Evolutionary conservation across 2,113 vertebrate species (phyloP).

Genomic region (Phalacrocorax brasilianus): DNA sequence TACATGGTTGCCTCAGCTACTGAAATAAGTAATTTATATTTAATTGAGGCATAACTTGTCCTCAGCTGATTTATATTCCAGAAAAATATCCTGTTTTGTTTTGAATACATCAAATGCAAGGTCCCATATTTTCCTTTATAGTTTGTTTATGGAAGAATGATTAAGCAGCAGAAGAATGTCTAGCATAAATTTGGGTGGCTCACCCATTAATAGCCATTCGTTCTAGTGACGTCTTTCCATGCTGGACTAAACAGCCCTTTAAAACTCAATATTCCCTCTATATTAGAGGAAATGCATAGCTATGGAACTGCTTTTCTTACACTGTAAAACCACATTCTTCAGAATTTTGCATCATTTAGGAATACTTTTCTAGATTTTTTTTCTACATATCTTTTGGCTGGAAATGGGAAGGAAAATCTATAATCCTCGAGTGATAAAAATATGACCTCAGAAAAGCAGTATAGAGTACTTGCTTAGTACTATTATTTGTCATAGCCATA

Average conservation of each 20-base stretch:
- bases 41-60: background rate
- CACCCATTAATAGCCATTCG: background rate
- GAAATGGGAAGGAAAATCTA: background rate
- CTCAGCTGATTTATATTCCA: background rate
- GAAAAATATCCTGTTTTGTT: background rate
- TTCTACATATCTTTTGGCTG: background rate
- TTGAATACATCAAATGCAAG: background rate
- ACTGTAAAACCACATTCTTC: background rate
- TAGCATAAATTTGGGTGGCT: background rate
- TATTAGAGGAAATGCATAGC: background rate
- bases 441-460: background rate
- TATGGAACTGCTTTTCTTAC: background rate
- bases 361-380: background rate
- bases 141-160: background rate
- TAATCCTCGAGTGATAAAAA: background rate
- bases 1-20: background rate
- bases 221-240: background rate
- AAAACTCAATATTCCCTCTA: background rate
- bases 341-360: background rate
- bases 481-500: background rate
- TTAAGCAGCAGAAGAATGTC: no score
- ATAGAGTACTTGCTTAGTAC: background rate
- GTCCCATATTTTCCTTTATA: background rate
- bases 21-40: background rate
- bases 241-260: background rate